Evolutionary conservation across 2,797 vertebrate genomes (phyloP), one percentile per base, ranked within the genome.

Genomic region (Bucorvus abyssinicus): DNA sequence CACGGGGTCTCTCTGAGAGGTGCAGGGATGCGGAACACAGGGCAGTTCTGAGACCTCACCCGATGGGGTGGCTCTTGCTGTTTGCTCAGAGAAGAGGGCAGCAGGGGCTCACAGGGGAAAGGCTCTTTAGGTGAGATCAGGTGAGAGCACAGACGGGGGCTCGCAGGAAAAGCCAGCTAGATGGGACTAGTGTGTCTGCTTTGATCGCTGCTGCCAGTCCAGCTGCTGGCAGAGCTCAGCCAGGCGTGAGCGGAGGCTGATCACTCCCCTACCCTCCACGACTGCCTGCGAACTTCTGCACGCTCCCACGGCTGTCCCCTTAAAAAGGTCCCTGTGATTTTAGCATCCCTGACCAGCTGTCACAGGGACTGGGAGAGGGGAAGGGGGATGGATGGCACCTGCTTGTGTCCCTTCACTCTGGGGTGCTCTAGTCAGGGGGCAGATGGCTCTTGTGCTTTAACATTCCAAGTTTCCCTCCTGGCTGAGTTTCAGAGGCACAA

Each of bases 291-390:
- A 80, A 9, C 30, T 3, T 0, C 50, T 53, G 42, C 20, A 42
- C 0, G 0, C 9, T 75, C n/a, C 77, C 55, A 14, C 0, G 1
- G 26, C 42, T 89, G 32, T 10, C 14, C 69, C 24, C 7, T 0
- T 5, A 2, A 55, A 82, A 71, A 65, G 9, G 7, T 22, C 5
- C 6, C 45, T 14, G 38, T 6, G 55, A 69, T 19, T n/a, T 18
- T 78, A 76, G 8, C 38, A 50, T 38, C 50, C 22, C 32, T 0
- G 0, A 9, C 4, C 0, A 0, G 4, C 52, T 56, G 32, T 27
- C 61, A 40, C 36, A 60, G 34, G 9, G 38, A 2, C 12, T 83
- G 47, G 38, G 40, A 70, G 30, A 44, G 7, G 30, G 36, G 42
- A 16, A 60, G 57, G 11, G 2, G 3, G 19, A 6, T 13, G 47